Evolutionary conservation across 2,797 vertebrate species (phyloP).

Genomic region (Nasua narica): DNA sequence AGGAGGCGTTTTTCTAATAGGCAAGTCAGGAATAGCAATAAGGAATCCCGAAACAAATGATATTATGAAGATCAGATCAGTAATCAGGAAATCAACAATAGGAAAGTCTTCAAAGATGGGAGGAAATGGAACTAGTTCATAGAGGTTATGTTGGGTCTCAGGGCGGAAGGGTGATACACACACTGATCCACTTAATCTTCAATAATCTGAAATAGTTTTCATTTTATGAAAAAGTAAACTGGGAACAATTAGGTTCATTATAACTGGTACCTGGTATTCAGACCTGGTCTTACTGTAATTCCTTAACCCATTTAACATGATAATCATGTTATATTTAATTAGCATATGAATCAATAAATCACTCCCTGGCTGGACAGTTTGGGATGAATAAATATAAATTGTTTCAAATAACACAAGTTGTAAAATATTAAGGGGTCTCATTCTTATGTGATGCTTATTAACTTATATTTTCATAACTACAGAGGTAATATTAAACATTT

Average conservation of each 20-base stretch:
- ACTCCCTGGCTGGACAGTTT: neutral
- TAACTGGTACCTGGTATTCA: neutral
- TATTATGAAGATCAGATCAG: neutral
- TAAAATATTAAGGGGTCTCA: neutral
- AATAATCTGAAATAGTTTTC: neutral
- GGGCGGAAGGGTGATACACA: neutral
- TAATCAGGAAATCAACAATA: neutral
- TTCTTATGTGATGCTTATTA: neutral
- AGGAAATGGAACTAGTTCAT: neutral
- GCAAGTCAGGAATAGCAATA: neutral
- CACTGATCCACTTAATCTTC: neutral
- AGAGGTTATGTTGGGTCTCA: neutral
- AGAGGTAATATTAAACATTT: constrained; percentile 17
- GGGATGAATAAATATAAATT: constrained; percentile 38
- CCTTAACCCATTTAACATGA: neutral
- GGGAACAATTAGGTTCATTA: neutral
- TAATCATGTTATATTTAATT: constrained; percentile 33
- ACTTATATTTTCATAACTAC: neutral
- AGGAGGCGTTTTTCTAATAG: neutral
- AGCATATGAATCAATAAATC: constrained; percentile 46
- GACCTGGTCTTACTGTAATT: constrained; percentile 9
- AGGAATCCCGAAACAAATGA: neutral
- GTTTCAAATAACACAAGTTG: neutral
- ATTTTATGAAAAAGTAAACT: neutral
- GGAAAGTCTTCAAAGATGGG: neutral